phyloP scores from a whole-genome alignment of 1,140 invertebrate genomes.

The Musca domestica region DNA sequence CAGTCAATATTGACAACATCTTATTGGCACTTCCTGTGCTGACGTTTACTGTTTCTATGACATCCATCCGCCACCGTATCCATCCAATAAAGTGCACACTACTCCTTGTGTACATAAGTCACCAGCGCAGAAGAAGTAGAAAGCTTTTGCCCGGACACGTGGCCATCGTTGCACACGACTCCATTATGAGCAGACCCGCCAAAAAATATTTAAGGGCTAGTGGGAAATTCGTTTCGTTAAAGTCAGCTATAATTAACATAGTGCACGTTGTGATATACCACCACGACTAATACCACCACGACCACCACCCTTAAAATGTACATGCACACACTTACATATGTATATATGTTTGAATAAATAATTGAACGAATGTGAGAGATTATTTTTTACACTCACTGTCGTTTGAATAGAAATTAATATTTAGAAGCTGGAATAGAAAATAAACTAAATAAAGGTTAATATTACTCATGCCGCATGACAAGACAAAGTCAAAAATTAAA shows the following conservation, averaged over 20 bases:
- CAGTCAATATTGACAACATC: constrained; percentile 54
- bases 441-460: no score
- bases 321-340: background rate
- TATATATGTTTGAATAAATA: background rate
- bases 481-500: no score
- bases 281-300: no score
- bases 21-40: constrained; percentile 50
- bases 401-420: no score
- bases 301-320: no score
- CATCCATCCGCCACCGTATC: background rate
- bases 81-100: background rate
- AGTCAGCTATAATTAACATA: constrained; percentile 15
- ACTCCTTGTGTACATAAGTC: constrained; percentile 1
- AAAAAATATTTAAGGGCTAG: background rate
- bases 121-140: background rate
- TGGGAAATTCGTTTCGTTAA: constrained; percentile 13
- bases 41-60: constrained; percentile 19
- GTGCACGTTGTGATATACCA: background rate
- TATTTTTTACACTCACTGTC: no score
- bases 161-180: background rate
- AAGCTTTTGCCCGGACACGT: constrained; percentile 12
- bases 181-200: background rate
- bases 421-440: no score
- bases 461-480: no score
- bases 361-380: constrained; percentile 1